Conservation (phyloP, 2,113 vertebrate genomes). For the Orthonyx spaldingii region DNA sequence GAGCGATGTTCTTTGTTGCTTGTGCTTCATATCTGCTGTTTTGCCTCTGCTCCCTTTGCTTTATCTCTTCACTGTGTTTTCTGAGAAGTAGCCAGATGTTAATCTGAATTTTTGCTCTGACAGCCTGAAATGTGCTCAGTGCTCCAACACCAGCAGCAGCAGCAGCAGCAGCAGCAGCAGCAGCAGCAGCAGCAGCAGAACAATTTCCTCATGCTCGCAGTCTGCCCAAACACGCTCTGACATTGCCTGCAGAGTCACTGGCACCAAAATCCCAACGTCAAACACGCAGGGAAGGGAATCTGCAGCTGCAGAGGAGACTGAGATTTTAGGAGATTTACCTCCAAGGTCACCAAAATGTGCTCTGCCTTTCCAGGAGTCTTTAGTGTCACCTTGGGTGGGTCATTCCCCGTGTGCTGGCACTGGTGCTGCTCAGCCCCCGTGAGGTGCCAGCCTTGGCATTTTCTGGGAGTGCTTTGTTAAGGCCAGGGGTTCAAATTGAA, state of each 20-base stretch:
- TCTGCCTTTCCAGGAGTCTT: neutral
- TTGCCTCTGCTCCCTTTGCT: neutral
- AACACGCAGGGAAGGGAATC: neutral
- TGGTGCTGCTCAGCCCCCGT: neutral
- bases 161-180: no score
- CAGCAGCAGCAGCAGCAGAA: no score
- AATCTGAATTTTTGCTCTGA: neutral
- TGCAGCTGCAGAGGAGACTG: neutral
- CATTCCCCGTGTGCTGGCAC: neutral
- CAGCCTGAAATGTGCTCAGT: neutral
- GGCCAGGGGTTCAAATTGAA: neutral
- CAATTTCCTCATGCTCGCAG: neutral
- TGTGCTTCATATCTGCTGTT: neutral
- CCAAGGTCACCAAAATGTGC: neutral
- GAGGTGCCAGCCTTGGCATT: neutral
- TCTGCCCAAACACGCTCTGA: neutral
- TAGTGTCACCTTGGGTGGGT: neutral
- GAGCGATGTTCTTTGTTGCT: neutral
- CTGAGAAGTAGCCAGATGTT: neutral
- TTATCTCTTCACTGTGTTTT: neutral
- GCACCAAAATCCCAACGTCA: constrained; percentile 3
- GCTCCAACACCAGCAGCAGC: neutral
- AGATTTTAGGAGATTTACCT: neutral
- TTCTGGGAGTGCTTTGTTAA: neutral
- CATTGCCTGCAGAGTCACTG: constrained; percentile 14